phyloP scores from a whole-genome alignment of 2,113 vertebrate genomes.

The Prietella phreatophila region DNA sequence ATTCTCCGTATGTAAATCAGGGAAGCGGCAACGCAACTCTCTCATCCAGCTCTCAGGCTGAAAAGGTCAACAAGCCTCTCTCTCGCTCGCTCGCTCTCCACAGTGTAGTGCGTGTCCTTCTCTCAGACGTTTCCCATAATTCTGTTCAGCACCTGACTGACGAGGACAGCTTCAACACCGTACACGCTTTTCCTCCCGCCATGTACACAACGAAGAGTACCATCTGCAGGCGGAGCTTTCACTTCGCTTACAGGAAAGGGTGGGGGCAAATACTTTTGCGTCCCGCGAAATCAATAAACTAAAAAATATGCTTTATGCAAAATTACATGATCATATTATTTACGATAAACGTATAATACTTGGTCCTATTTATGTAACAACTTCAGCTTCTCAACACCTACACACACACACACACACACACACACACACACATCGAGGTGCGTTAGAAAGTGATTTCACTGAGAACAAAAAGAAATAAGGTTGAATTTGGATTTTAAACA shows the following conservation, averaged over 20 bases:
- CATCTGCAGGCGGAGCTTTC: neutral
- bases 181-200: neutral
- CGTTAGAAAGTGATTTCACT: neutral
- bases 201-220: neutral
- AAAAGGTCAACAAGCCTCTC: neutral
- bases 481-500: neutral
- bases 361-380: no score
- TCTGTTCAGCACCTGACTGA: neutral
- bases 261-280: neutral
- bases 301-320: no score
- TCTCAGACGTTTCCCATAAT: neutral
- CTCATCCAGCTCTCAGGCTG: conserved; percentile 19
- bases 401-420: neutral
- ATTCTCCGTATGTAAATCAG: conserved; percentile 25
- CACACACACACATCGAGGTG: neutral
- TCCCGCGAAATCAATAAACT: neutral
- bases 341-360: neutral
- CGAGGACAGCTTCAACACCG: neutral
- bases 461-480: neutral
- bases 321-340: neutral
- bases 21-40: neutral
- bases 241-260: neutral
- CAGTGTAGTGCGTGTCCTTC: neutral
- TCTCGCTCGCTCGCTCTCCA: neutral
- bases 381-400: neutral